Evolutionary conservation across 2,113 vertebrate species (phyloP).

Genomic region (Leiothrix lutea): DNA sequence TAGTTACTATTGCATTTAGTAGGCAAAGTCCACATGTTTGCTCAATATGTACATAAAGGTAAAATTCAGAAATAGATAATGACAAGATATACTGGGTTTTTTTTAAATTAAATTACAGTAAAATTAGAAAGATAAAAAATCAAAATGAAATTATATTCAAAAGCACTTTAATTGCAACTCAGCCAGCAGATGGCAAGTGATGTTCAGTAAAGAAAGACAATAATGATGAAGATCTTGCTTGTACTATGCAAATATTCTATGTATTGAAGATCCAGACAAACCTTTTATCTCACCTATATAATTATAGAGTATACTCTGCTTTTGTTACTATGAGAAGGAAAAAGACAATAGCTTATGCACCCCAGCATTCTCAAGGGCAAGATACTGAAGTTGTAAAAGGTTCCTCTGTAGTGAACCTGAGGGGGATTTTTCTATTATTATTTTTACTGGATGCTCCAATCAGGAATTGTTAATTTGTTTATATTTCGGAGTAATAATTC

Average conservation of each 20-base stretch:
- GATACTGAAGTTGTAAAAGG: background rate
- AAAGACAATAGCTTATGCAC: background rate
- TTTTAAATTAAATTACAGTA: background rate
- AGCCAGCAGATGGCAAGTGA: conserved; percentile 32
- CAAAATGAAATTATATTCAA: background rate
- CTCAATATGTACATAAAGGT: background rate
- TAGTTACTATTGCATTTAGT: background rate
- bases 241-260: background rate
- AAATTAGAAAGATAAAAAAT: background rate
- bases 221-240: background rate
- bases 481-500: background rate
- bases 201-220: background rate
- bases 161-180: background rate
- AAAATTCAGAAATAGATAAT: background rate
- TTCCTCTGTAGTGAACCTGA: background rate
- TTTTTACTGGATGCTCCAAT: background rate
- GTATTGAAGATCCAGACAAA: background rate
- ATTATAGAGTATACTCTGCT: background rate
- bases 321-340: background rate
- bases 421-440: background rate
- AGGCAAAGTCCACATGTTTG: background rate
- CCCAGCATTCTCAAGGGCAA: background rate
- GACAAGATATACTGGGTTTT: background rate
- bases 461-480: background rate
- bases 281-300: background rate